Evolutionary conservation across 2,888 invertebrate species (phyloP).

Genomic region (Diarsia brunnea): DNA sequence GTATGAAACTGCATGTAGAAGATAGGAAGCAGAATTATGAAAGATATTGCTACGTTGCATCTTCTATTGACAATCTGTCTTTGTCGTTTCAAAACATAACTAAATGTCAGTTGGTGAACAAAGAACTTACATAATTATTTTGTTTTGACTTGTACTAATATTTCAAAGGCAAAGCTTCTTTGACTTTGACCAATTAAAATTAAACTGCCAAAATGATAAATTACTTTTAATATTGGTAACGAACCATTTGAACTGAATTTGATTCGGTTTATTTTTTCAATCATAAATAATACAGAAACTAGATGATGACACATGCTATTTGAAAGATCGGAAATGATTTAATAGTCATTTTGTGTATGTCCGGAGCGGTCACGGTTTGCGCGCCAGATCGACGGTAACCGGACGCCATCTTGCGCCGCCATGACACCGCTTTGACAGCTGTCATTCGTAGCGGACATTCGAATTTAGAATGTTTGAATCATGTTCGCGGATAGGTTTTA

Average conservation of each 20-base stretch:
- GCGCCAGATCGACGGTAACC: slow-evolving; percentile 86
- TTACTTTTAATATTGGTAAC: slow-evolving; percentile 23
- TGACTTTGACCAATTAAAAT: slow-evolving; percentile 25
- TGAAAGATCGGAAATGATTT: slow-evolving; percentile 85
- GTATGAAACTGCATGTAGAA: background rate
- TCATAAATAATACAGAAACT: slow-evolving; percentile 48
- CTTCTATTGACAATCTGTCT: background rate
- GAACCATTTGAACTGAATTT: slow-evolving; percentile 36
- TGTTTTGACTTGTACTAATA: slow-evolving; percentile 6
- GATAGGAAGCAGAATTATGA: background rate
- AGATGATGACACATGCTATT: slow-evolving; percentile 74
- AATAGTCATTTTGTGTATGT: slow-evolving; percentile 81
- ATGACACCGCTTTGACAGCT: slow-evolving; percentile 89
- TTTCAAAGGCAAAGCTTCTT: slow-evolving; percentile 26
- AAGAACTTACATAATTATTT: background rate
- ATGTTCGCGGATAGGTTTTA: slow-evolving; percentile 70
- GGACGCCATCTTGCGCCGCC: slow-evolving; percentile 87
- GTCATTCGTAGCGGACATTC: slow-evolving; percentile 87
- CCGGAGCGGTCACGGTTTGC: slow-evolving; percentile 80
- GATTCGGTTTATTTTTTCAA: slow-evolving; percentile 17
- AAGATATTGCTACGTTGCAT: background rate
- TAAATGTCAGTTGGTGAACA: background rate
- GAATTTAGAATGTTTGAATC: slow-evolving; percentile 86
- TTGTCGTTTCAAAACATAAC: background rate
- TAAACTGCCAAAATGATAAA: slow-evolving; percentile 47